These are phyloP conservation scores for Tetheella fluctuosa DNA, from an alignment of 2,888 invertebrate species.

Conservation along the genomic window DNA sequence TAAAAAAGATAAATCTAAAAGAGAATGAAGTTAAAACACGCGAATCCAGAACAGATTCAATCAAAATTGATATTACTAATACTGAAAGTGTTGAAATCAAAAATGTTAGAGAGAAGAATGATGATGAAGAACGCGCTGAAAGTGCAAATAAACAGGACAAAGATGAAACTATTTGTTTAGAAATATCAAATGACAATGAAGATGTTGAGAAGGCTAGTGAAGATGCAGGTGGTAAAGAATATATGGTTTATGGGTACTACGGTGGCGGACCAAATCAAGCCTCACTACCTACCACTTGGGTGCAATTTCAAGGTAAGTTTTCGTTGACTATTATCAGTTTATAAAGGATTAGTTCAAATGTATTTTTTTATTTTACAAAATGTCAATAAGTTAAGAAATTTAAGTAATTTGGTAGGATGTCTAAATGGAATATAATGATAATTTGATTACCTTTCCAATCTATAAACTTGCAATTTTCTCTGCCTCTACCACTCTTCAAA, in stretches of 20 bases:
- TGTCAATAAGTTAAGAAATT: no score
- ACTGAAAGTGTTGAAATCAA: background rate
- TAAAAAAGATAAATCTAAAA: background rate
- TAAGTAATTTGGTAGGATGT: no score
- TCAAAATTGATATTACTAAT: background rate
- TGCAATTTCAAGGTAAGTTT: constrained; percentile 2
- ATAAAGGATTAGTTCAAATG: no score
- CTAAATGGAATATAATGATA: no score
- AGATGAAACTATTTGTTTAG: background rate
- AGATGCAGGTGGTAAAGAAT: background rate
- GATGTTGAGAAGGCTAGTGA: background rate
- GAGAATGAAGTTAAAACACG: background rate
- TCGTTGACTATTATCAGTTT: background rate
- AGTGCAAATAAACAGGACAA: background rate
- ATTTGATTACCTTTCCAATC: no score
- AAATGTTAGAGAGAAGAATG: background rate
- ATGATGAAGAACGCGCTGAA: background rate
- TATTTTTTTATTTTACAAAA: no score
- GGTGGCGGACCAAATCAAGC: background rate
- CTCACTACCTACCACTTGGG: background rate
- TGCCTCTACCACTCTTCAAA: no score
- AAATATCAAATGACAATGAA: background rate
- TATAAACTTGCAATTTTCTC: no score
- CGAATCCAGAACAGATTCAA: background rate
- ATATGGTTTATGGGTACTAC: background rate